Conservation (phyloP, 92 coral and sea anemone species). For the Micromussa lordhowensis region DNA sequence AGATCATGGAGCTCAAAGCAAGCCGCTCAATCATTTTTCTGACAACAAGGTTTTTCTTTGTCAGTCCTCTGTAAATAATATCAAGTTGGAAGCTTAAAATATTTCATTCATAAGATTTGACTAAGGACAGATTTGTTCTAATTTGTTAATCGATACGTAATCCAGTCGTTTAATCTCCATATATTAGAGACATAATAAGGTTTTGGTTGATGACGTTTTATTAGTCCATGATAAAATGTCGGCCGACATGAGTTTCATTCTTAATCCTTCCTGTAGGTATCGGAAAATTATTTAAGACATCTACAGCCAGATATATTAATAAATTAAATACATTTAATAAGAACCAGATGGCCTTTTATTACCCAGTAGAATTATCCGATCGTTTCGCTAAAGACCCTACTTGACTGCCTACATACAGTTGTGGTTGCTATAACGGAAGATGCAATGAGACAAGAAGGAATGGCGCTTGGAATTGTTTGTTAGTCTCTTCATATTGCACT, state of each 20-base stretch:
- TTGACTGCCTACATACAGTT: background rate
- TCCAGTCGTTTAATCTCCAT: background rate
- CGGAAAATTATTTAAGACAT: background rate
- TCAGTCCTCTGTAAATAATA: conserved; percentile 1
- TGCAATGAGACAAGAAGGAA: too few relatives aligned
- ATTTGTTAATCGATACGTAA: background rate
- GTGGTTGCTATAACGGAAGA: background rate
- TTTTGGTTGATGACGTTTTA: background rate
- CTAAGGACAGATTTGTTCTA: background rate
- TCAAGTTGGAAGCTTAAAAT: background rate
- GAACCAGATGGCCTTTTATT: background rate
- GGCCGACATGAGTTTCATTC: background rate
- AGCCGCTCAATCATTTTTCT: conserved; percentile 24
- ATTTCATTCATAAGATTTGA: background rate
- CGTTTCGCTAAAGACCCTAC: background rate
- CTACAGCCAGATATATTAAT: background rate
- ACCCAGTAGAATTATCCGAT: background rate
- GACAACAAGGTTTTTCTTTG: conserved; percentile 1
- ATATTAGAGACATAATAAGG: background rate
- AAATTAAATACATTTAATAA: background rate
- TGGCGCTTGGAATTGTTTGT: background rate
- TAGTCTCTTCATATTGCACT: background rate
- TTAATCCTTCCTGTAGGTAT: background rate
- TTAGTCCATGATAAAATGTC: background rate
- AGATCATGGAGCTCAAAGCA: conserved; percentile 11